Conservation (phyloP, 92 coral and sea anemone genomes). For the Epizoanthus stellaris region DNA sequence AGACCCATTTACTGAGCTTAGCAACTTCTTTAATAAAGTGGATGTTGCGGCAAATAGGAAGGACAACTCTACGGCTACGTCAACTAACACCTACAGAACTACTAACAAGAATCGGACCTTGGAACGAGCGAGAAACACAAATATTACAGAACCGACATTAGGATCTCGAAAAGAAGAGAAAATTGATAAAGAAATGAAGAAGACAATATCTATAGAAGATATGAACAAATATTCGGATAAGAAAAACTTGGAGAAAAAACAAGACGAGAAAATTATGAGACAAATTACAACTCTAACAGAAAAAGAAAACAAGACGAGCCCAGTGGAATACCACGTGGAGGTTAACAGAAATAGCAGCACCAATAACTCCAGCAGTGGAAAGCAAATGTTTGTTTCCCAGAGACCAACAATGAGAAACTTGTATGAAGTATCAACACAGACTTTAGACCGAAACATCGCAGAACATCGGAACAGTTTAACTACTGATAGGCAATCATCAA, state of each 20-base stretch:
- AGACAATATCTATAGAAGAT: neutral
- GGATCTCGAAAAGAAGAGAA: constrained; percentile 1
- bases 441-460: neutral
- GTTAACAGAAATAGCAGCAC: neutral
- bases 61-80: neutral
- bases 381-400: neutral
- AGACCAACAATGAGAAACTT: neutral
- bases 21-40: constrained; percentile 23
- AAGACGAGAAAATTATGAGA: neutral
- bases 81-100: neutral
- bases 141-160: neutral
- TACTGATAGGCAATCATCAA: neutral
- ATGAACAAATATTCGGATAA: neutral
- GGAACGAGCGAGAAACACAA: neutral
- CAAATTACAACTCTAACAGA: neutral
- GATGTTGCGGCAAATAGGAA: neutral
- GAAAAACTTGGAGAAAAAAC: constrained; percentile 9
- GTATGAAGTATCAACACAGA: neutral
- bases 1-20: constrained; percentile 36
- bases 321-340: neutral
- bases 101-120: neutral
- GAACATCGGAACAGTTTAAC: neutral
- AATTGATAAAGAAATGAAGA: neutral
- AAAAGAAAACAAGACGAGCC: neutral
- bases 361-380: neutral